Conservation (phyloP, 2,888 invertebrate species). For the Lingula anatina region DNA sequence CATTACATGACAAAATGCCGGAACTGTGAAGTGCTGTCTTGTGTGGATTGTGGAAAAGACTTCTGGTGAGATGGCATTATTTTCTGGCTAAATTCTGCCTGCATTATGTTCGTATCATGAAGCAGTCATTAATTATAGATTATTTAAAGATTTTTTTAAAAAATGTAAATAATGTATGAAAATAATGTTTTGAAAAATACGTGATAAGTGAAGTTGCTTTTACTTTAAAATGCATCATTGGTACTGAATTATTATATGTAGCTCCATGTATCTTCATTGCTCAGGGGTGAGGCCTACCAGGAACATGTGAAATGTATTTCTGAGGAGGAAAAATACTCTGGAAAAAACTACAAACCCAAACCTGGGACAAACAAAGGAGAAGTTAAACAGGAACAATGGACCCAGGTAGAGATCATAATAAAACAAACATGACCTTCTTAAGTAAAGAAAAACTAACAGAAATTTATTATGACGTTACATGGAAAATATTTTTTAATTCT, state of each 20-base stretch:
- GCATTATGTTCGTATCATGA: too few relatives aligned
- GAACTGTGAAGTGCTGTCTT: slow-evolving; percentile 68
- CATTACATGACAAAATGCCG: slow-evolving; percentile 70
- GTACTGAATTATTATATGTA: too few relatives aligned
- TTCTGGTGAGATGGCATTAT: slow-evolving; percentile 60
- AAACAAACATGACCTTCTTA: neutral
- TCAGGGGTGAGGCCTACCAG: slow-evolving; percentile 68
- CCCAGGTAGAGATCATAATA: slow-evolving; percentile 53
- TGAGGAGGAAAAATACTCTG: slow-evolving; percentile 83
- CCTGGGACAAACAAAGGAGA: slow-evolving; percentile 71
- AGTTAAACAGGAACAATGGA: slow-evolving; percentile 80
- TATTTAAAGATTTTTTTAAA: neutral
- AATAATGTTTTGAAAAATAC: too few relatives aligned
- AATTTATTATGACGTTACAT: too few relatives aligned
- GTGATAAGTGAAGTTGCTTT: too few relatives aligned
- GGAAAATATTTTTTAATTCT: too few relatives aligned
- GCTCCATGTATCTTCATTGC: too few relatives aligned
- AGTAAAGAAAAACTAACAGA: too few relatives aligned
- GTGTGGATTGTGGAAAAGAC: slow-evolving; percentile 90
- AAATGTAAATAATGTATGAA: too few relatives aligned
- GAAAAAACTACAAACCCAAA: slow-evolving; percentile 70
- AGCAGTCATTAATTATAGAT: neutral
- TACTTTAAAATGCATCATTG: too few relatives aligned
- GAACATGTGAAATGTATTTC: slow-evolving; percentile 79
- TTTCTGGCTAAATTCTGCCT: too few relatives aligned